phyloP scores from a whole-genome alignment of 2,797 vertebrate species.

The Tadarida brasiliensis region DNA sequence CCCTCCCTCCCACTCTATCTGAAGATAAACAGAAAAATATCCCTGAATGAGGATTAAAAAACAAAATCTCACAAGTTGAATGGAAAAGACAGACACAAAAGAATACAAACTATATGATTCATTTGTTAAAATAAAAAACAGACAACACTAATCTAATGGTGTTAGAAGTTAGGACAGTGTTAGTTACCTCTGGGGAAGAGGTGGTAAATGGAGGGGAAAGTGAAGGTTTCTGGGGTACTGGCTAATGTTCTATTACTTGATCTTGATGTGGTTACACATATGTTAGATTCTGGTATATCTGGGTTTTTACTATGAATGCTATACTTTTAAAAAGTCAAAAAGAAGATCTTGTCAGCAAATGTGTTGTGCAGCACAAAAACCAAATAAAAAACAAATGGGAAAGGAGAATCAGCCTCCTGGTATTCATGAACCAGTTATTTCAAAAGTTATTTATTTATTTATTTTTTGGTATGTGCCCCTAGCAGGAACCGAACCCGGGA shows the following conservation, averaged over 20 bases:
- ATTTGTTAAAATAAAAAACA: conserved; percentile 1
- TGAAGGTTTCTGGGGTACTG: neutral
- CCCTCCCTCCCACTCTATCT: too few relatives aligned
- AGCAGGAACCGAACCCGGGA: too few relatives aligned
- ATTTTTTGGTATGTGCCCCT: too few relatives aligned
- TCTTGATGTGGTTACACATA: neutral
- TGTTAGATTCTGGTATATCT: neutral
- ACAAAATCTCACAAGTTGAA: neutral
- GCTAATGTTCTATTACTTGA: neutral
- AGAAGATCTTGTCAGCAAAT: neutral
- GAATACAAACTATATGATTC: neutral
- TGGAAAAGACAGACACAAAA: neutral
- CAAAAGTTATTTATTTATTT: neutral
- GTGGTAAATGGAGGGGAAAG: neutral
- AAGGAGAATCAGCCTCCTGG: neutral
- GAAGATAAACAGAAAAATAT: too few relatives aligned
- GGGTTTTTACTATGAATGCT: neutral
- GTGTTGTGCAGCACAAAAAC: neutral
- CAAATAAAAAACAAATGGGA: neutral
- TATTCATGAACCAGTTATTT: neutral
- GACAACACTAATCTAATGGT: neutral
- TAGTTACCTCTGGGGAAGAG: neutral
- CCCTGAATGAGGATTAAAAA: too few relatives aligned
- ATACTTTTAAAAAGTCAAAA: neutral
- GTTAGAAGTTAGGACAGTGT: neutral